Evolutionary conservation across 2,113 vertebrate genomes (phyloP), one percentile per base, ranked within the genome.

Genomic region (Alectura lathami): DNA sequence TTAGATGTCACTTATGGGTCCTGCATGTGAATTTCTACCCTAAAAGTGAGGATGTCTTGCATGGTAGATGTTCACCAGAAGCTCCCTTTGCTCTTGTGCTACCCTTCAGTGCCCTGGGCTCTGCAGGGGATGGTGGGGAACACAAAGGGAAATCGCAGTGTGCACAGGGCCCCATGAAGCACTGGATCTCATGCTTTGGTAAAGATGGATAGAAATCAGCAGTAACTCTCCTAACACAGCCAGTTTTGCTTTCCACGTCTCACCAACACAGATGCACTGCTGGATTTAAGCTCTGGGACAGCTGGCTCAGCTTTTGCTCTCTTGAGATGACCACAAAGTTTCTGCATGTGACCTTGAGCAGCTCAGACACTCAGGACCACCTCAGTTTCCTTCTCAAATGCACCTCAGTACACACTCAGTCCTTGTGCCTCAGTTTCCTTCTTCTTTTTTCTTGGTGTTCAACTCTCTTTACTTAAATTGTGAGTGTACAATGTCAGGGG

Each of bases 171-270:
- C 23, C 17, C 1, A 1, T 5, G 54, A 5, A n/a, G 38, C 7
- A 14, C 6, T 30, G 2, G 5, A 17, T 24, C 34, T 68, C 47
- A 30, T 20, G 4, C 43, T 85, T 78, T 63, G 26, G 3, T 70
- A 29, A 27, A 43, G 53, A 34, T 6, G 40, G 13, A 30, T 1
- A 20, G 22, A 32, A 36, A 56, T 12, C 8, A 85, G 3, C 32
- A 64, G 11, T 8, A 82, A 38, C 3, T 42, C 11, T 68, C 3
- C 38, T 34, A 13, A 62, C 3, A 53, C 26, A 16, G 0, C 0
- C 4, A 22, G 12, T 63, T 95, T 85, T 87, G 8, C 8, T 91
- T 15, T 63, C 24, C 5, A 0, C 18, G 7, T 56, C n/a, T 29
- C n/a, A 87, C 34, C 5, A 12, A 70, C n/a, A 4, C 5, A 40